These are phyloP conservation scores for Furcifer pardalis DNA, from an alignment of 2,797 vertebrate species.

Conservation along the genomic window DNA sequence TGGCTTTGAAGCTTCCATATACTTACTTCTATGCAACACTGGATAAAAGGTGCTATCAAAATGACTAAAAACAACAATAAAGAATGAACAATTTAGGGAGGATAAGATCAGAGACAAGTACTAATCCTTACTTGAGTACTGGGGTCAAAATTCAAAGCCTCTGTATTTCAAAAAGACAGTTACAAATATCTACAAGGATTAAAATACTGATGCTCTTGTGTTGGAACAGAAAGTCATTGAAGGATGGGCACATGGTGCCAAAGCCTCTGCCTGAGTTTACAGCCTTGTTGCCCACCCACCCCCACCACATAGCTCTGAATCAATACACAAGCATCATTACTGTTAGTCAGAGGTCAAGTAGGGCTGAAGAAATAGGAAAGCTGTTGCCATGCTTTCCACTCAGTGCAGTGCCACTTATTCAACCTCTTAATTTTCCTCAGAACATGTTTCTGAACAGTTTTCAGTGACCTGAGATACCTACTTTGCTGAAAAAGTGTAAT, in stretches of 20 bases:
- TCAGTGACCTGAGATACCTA: background rate
- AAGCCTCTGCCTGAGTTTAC: conserved; percentile 51
- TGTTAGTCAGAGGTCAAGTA: conserved; percentile 19
- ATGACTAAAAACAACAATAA: background rate
- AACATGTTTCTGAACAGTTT: background rate
- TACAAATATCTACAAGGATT: conserved; percentile 28
- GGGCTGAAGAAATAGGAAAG: conserved; percentile 52
- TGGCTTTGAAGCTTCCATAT: background rate
- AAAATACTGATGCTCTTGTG: conserved; percentile 49
- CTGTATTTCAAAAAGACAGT: conserved; percentile 47
- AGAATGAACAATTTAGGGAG: conserved; percentile 44
- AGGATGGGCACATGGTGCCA: background rate
- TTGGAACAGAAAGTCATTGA: conserved; percentile 68
- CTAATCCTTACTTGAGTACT: conserved; percentile 28
- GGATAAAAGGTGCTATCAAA: background rate
- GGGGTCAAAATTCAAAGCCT: conserved; percentile 47
- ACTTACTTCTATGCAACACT: background rate
- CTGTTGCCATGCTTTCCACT: conserved; percentile 15
- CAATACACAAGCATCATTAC: conserved; percentile 54
- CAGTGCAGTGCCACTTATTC: conserved; percentile 11
- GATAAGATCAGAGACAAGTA: conserved; percentile 13
- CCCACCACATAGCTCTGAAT: conserved; percentile 40
- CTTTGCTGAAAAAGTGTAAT: background rate
- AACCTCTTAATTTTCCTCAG: conserved; percentile 26
- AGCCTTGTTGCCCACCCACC: conserved; percentile 30